Evolutionary conservation across 1,140 invertebrate genomes (phyloP).

Genomic region (Drosophila sucinea): DNA sequence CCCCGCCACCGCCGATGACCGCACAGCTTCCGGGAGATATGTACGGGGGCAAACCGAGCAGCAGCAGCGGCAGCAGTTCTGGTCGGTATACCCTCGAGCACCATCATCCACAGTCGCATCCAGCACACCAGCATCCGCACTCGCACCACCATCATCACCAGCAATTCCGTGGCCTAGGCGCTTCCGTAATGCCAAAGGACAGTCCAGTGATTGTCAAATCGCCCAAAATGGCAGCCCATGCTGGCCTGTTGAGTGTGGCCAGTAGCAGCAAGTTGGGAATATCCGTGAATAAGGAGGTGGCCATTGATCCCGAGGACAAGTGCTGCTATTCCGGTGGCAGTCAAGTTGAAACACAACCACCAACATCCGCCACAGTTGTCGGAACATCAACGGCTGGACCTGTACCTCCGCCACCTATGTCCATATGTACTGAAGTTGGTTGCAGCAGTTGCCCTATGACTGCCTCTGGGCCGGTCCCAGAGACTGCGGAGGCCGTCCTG

Average conservation of each 20-base stretch:
- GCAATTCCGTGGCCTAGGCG: conserved; percentile 74
- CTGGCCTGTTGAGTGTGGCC: conserved; percentile 60
- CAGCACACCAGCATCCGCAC: conserved; percentile 30
- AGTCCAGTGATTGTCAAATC: conserved; percentile 82
- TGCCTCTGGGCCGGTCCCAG: conserved; percentile 39
- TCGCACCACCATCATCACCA: conserved; percentile 60
- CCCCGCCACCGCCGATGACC: conserved; percentile 55
- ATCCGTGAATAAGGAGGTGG: conserved; percentile 80
- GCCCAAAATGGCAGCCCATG: conserved; percentile 66
- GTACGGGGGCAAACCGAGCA: conserved; percentile 55
- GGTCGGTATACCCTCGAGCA: conserved; percentile 64
- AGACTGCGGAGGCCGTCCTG: conserved; percentile 46
- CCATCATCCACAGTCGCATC: conserved; percentile 39
- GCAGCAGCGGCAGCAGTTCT: conserved; percentile 37
- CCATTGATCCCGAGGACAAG: conserved; percentile 82
- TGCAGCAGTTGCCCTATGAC: conserved; percentile 68
- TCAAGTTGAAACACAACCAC: conserved; percentile 55
- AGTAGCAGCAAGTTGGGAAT: conserved; percentile 72
- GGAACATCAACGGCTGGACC: conserved; percentile 18
- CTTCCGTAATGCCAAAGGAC: conserved; percentile 81
- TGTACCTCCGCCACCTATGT: conserved; percentile 48
- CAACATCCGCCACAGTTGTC: conserved; percentile 19
- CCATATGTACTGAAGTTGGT: conserved; percentile 75
- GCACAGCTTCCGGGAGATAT: conserved; percentile 61
- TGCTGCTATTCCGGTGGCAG: conserved; percentile 65